These are phyloP conservation scores for Tetramorium bicarinatum DNA, from an alignment of 2,888 invertebrate genomes.

Conservation along the genomic window DNA sequence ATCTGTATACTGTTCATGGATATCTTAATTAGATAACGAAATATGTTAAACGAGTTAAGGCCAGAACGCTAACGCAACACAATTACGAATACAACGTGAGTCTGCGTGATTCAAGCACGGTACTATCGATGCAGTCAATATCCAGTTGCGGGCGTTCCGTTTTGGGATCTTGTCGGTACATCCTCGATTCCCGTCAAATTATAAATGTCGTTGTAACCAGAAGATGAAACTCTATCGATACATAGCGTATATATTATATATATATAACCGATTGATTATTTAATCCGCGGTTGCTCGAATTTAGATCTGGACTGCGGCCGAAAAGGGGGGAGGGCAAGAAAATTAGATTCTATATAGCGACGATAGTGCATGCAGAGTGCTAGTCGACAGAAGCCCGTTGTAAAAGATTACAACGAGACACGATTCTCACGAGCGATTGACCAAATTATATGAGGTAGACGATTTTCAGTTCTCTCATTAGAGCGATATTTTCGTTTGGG, in stretches of 20 bases:
- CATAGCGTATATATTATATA: conserved; percentile 43
- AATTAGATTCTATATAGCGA: conserved; percentile 30
- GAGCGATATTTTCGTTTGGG: neutral
- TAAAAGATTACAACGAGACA: conserved; percentile 60
- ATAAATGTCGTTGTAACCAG: conserved; percentile 41
- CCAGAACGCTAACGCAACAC: conserved; percentile 78
- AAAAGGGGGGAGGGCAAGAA: neutral
- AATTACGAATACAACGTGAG: conserved; percentile 71
- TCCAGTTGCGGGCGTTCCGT: conserved; percentile 63
- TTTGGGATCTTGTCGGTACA: conserved; percentile 38
- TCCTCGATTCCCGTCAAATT: conserved; percentile 31
- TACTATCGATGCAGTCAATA: conserved; percentile 78
- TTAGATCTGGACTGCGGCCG: conserved; percentile 1
- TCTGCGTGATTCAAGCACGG: conserved; percentile 73
- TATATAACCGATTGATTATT: conserved; percentile 36
- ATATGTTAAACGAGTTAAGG: conserved; percentile 74
- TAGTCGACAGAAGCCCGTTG: conserved; percentile 67
- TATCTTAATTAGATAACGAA: conserved; percentile 82
- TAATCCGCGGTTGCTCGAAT: conserved; percentile 39
- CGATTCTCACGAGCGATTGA: conserved; percentile 58
- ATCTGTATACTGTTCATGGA: conserved; percentile 80
- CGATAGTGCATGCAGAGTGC: conserved; percentile 61
- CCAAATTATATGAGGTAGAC: conserved; percentile 40
- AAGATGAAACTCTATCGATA: conserved; percentile 43
- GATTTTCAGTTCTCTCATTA: conserved; percentile 14